These are phyloP conservation scores for Acrossocheilus fasciatus DNA, from an alignment of 2,797 vertebrate species.

Conservation along the genomic window DNA sequence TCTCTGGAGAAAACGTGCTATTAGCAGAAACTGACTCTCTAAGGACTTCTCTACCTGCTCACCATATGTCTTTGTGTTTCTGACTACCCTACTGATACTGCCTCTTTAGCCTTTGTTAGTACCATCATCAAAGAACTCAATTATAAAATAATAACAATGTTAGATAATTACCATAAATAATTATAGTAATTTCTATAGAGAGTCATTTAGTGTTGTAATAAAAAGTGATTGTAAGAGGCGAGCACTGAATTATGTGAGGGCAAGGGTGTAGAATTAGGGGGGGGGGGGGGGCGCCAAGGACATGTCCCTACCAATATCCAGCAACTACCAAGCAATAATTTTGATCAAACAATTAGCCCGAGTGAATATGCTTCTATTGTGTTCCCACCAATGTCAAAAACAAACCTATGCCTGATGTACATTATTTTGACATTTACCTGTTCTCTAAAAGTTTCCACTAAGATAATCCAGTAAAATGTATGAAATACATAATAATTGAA, in stretches of 20 bases:
- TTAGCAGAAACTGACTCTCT: conserved; percentile 7
- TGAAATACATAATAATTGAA: not conserved
- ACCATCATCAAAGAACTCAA: not conserved
- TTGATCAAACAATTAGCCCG: no score
- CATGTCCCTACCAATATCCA: no score
- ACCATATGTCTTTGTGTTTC: not conserved
- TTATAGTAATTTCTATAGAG: not conserved
- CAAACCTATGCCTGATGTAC: no score
- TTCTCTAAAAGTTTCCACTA: not conserved
- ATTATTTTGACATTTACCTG: not conserved
- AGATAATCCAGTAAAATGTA: not conserved
- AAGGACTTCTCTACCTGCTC: conserved; percentile 17
- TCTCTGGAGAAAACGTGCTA: conserved; percentile 27
- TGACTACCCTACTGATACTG: not conserved
- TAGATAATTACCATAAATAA: not conserved
- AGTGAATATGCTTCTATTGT: no score
- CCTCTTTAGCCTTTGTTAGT: not conserved
- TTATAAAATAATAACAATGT: conserved; percentile 17
- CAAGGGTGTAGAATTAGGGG: no score
- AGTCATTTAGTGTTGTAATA: not conserved
- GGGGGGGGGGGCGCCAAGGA: no score
- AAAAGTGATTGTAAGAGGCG: not conserved
- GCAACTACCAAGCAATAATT: no score
- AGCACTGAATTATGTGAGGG: not conserved
- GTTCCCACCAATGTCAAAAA: no score